Conservation (phyloP, 2,797 vertebrate species). For the Enteromius mattozi region DNA sequence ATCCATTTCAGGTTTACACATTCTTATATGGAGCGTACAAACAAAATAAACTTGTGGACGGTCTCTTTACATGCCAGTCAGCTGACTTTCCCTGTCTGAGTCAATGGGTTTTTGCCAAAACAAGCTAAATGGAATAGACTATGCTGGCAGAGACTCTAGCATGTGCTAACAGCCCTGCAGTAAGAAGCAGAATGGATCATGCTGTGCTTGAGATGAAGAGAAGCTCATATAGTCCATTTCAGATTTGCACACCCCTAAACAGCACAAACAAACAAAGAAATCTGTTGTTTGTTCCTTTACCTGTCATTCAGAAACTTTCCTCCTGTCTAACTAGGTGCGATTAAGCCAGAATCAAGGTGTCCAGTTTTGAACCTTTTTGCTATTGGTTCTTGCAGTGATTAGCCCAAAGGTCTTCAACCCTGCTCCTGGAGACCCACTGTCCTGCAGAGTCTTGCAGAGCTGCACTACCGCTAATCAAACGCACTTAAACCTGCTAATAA, state of each 20-base stretch:
- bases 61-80: background rate
- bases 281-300: background rate
- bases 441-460: background rate
- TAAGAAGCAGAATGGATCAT: background rate
- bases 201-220: background rate
- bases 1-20: slow-evolving; percentile 1
- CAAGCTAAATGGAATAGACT: background rate
- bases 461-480: background rate
- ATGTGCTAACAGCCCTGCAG: background rate
- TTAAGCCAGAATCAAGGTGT: background rate
- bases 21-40: background rate
- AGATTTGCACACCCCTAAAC: background rate
- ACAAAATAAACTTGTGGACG: background rate
- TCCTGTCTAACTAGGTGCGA: background rate
- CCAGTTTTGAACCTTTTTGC: background rate
- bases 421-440: background rate
- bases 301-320: background rate
- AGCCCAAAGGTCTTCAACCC: background rate
- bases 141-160: background rate
- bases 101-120: background rate
- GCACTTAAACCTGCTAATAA: background rate
- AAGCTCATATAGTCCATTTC: background rate
- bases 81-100: background rate
- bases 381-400: background rate
- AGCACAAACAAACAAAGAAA: background rate